Conservation (phyloP, 2,797 vertebrate species). For the Phylloscopus collybita region DNA sequence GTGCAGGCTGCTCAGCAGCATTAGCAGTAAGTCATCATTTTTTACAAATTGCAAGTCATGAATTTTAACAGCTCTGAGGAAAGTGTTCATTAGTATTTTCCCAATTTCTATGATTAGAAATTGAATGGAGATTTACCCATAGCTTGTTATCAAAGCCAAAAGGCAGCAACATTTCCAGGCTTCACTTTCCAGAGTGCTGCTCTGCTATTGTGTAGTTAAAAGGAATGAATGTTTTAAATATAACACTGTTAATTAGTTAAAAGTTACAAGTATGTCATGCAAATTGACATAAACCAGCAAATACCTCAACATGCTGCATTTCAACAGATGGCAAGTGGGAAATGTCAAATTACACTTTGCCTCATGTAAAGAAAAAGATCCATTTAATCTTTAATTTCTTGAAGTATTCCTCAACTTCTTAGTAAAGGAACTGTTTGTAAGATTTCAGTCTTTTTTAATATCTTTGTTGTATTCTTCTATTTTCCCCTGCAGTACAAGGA, state of each 20-base stretch:
- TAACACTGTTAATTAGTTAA: not conserved
- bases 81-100: not conserved
- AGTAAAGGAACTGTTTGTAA: not conserved
- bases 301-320: not conserved
- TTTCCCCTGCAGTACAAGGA: not conserved
- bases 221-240: not conserved
- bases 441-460: not conserved
- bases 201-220: not conserved
- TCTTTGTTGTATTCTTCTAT: not conserved
- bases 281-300: not conserved
- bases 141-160: not conserved
- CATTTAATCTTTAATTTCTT: not conserved
- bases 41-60: slow-evolving; percentile 14
- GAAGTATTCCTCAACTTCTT: not conserved
- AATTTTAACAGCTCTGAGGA: slow-evolving; percentile 10
- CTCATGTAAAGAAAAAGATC: not conserved
- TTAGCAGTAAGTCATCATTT: not conserved
- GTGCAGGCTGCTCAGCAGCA: not conserved
- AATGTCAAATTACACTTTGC: not conserved
- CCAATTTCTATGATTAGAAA: slow-evolving; percentile 1
- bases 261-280: not conserved
- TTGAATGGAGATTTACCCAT: not conserved
- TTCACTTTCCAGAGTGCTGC: not conserved
- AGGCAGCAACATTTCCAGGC: not conserved
- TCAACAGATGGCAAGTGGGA: not conserved